phyloP scores from a whole-genome alignment of 2,888 invertebrate species.

The Polymixis lichenea region DNA sequence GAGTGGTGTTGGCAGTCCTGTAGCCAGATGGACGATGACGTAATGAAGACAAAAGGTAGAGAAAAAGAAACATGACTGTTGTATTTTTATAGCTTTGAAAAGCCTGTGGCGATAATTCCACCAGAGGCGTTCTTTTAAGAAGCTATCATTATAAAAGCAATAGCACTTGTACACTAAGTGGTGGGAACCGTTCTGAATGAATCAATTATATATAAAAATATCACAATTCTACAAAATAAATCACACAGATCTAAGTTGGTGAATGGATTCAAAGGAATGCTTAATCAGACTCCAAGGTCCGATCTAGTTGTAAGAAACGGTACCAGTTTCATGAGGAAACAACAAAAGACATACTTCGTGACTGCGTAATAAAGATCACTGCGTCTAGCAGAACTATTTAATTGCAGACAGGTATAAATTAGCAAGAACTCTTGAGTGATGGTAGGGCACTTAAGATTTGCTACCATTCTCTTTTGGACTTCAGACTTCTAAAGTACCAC shows the following conservation, averaged over 20 bases:
- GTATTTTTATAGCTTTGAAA: background rate
- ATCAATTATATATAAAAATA: conserved; percentile 13
- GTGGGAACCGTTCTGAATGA: background rate
- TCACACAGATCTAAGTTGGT: conserved; percentile 51
- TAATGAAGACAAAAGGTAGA: conserved; percentile 14
- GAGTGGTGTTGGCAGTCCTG: conserved; percentile 14
- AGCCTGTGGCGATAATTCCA: background rate
- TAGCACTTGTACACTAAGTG: background rate
- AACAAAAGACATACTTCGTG: conserved; percentile 68
- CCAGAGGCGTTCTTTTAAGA: background rate
- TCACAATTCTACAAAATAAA: conserved; percentile 20
- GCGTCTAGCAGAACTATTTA: conserved; percentile 64
- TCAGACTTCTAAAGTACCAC: background rate
- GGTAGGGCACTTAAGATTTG: conserved; percentile 15
- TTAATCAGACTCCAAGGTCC: conserved; percentile 69
- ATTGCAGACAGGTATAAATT: conserved; percentile 64
- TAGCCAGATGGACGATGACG: conserved; percentile 44
- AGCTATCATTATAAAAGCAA: background rate
- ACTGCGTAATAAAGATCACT: conserved; percentile 68
- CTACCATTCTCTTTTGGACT: conserved; percentile 47
- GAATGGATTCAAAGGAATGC: conserved; percentile 68
- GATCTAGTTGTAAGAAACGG: conserved; percentile 63
- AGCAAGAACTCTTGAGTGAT: conserved; percentile 41
- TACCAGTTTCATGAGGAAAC: conserved; percentile 65
- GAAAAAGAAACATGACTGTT: background rate